These are phyloP conservation scores for Aspidapion aeneum DNA, from an alignment of 2,888 invertebrate genomes.

Conservation along the genomic window DNA sequence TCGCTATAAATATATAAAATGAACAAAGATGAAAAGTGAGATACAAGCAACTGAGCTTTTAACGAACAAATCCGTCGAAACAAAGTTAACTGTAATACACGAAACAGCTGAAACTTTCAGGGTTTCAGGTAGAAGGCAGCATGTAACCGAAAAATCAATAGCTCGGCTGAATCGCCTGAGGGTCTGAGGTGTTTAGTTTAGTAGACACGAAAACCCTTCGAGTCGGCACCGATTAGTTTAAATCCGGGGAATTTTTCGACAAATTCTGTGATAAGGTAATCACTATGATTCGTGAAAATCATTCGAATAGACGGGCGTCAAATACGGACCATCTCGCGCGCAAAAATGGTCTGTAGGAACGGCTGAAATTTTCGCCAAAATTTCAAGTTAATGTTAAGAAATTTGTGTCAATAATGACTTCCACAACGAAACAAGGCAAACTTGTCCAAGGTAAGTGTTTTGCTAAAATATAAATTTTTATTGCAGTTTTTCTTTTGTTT, in stretches of 20 bases:
- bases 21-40: too few species aligned
- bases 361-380: not conserved
- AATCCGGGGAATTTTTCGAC: not conserved
- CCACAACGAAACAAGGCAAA: constrained; percentile 26
- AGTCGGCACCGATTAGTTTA: too few species aligned
- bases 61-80: too few species aligned
- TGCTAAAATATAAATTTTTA: not conserved
- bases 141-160: not conserved
- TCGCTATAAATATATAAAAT: too few species aligned
- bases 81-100: not conserved
- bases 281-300: not conserved
- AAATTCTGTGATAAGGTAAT: not conserved
- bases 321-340: not conserved
- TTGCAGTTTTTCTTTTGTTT: too few species aligned
- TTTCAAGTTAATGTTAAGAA: not conserved
- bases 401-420: constrained; percentile 17
- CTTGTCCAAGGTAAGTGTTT: constrained; percentile 21
- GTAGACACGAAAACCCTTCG: too few species aligned
- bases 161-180: too few species aligned
- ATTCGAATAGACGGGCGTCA: not conserved
- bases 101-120: not conserved
- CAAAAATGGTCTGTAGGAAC: not conserved
- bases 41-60: too few species aligned
- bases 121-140: not conserved
- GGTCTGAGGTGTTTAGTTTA: too few species aligned